Base-by-base conservation (phyloP, 1,140 invertebrate species). In the Pinna nobilis region DNA sequence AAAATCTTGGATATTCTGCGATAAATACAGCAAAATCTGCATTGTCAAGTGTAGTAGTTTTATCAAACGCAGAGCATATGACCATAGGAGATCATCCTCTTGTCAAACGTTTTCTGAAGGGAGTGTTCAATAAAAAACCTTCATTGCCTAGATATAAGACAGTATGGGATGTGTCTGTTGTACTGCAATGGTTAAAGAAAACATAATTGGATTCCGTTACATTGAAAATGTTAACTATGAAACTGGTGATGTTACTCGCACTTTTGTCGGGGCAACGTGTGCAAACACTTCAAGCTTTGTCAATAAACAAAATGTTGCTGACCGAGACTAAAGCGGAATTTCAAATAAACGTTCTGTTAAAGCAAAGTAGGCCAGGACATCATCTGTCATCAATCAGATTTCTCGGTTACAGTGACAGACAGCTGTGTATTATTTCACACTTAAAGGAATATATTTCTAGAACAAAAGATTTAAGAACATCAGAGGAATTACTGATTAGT, bases 51-150 rank as follows among this genome's bases (percentile, higher is more conserved):
- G 9, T 69, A 6, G 50, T 51, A 28, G 30, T 66, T 20, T 28
- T 77, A 25, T n/a, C 39, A 18, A 47, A 72, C 20, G 37, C 6
- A n/a, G 30, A 18, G 25, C 18, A 59, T 59, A 32, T 59, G 32
- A 28, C 33, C 11, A 57, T 69, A 59, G 70, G 70, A 4, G 61
- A 60, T n/a, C 63, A 78, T 18, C n/a, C 41, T 32, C 20, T 78
- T 9, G 60, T 78, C 33, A 41, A 49, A n/a, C 33, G 70, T 41
- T 74, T 66, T 65, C 28, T 71, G 73, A 75, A 70, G 57, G 64
- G 77, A 18, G 39, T 78, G 3, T 78, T 71, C 50, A 66, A 55
- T 35, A 37, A 9, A 2, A 69, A 30, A 51, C 70, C 76, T 18
- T 41, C 65, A 32, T 35, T 63, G 18, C 61, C 61, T 15, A n/a